phyloP scores from a whole-genome alignment of 2,888 invertebrate species.

The Lasioglossum pauxillum region DNA sequence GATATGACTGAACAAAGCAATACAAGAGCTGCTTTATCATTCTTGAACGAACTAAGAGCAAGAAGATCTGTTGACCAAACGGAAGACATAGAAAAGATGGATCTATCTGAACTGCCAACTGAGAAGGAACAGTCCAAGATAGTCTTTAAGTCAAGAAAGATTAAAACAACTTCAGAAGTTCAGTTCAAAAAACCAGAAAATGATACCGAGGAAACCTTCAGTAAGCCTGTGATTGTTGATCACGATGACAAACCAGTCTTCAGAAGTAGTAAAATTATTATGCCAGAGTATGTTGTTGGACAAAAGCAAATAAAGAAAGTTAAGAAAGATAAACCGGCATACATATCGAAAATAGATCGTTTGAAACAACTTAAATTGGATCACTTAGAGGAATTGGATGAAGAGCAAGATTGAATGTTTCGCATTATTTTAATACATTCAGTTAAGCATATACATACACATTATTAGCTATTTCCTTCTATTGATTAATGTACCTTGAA shows the following conservation, averaged over 20 bases:
- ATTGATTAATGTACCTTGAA: slow-evolving; percentile 33
- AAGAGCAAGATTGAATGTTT: slow-evolving; percentile 78
- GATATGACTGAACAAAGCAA: slow-evolving; percentile 93
- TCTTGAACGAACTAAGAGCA: slow-evolving; percentile 89
- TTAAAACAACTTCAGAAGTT: slow-evolving; percentile 60
- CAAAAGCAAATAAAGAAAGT: slow-evolving; percentile 86
- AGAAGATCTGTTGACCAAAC: slow-evolving; percentile 79
- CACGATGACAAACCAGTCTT: slow-evolving; percentile 85
- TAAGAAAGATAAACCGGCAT: slow-evolving; percentile 42
- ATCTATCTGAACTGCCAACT: slow-evolving; percentile 56
- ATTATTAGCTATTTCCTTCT: slow-evolving; percentile 22
- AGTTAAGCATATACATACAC: not conserved
- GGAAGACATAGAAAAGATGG: slow-evolving; percentile 70
- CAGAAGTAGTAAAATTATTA: slow-evolving; percentile 89
- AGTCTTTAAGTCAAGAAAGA: slow-evolving; percentile 58
- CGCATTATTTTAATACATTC: slow-evolving; percentile 3
- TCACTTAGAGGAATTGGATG: slow-evolving; percentile 86
- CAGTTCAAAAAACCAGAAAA: slow-evolving; percentile 73
- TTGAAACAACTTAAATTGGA: slow-evolving; percentile 85
- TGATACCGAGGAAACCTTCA: not conserved
- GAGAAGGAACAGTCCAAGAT: slow-evolving; percentile 17
- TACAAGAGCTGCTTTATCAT: slow-evolving; percentile 91
- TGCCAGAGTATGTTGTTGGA: slow-evolving; percentile 94
- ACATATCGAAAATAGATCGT: slow-evolving; percentile 65
- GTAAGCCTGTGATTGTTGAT: slow-evolving; percentile 55